Evolutionary conservation across 2,797 vertebrate species (phyloP).

Genomic region (Coregonus ussuriensis): DNA sequence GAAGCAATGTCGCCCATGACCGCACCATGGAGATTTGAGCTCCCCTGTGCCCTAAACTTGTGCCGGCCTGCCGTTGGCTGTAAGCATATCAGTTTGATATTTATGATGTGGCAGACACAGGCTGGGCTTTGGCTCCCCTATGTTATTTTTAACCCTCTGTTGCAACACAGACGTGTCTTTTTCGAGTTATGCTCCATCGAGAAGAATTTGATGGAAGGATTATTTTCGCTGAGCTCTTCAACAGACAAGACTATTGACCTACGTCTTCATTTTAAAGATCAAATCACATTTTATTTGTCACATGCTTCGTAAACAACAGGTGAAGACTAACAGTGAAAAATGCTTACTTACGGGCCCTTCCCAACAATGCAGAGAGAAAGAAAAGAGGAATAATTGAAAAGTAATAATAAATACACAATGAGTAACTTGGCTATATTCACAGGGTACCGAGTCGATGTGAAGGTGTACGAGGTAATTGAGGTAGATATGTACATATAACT

Average conservation of each 20-base stretch:
- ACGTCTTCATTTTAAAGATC: background rate
- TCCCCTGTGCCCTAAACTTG: constrained; percentile 29
- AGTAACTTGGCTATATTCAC: too few relatives aligned
- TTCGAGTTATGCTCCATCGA: background rate
- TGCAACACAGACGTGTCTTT: constrained; percentile 14
- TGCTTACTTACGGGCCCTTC: too few relatives aligned
- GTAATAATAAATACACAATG: too few relatives aligned
- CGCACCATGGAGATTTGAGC: constrained; percentile 34
- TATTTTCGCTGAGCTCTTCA: background rate
- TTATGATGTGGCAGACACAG: constrained; percentile 33
- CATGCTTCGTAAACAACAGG: too few relatives aligned
- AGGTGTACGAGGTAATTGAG: too few relatives aligned
- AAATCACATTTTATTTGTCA: too few relatives aligned
- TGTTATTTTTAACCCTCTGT: constrained; percentile 32
- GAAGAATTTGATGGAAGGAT: background rate
- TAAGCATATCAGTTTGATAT: constrained; percentile 41
- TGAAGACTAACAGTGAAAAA: too few relatives aligned
- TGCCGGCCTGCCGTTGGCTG: constrained; percentile 33
- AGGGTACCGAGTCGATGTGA: too few relatives aligned
- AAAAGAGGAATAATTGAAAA: too few relatives aligned
- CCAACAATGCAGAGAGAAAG: too few relatives aligned
- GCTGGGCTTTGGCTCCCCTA: constrained; percentile 19
- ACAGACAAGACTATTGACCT: background rate
- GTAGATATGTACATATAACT: too few relatives aligned
- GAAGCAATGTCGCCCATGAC: constrained; percentile 33